Evolutionary conservation across 2,797 vertebrate species (phyloP).

Genomic region (Leontopithecus rosalia): DNA sequence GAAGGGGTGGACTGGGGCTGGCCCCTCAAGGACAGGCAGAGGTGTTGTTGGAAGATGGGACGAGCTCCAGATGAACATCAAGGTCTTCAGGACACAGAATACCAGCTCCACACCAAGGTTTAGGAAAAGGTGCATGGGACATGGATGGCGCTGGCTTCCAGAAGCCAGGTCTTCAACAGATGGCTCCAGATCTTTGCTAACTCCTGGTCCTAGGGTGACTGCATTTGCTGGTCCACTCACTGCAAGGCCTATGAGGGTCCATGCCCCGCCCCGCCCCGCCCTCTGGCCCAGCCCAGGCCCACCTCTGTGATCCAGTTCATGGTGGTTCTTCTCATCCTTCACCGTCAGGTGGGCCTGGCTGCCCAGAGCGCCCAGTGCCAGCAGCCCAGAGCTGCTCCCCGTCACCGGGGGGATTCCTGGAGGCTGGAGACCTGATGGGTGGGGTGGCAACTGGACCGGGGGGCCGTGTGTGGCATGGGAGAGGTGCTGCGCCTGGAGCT

Average conservation of each 20-base stretch:
- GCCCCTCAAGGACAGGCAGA: not conserved
- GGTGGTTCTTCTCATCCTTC: conserved; percentile 98
- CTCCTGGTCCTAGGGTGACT: not conserved
- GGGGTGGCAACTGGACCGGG: conserved; percentile 94
- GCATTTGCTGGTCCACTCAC: not conserved
- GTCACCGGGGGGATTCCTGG: conserved; percentile 92
- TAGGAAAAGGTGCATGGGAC: not conserved
- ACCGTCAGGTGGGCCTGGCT: conserved; percentile 95
- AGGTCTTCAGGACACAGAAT: not conserved
- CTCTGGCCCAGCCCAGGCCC: conserved; percentile 59
- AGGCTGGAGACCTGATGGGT: conserved; percentile 94
- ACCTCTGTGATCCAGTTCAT: conserved; percentile 98
- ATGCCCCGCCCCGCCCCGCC: not conserved
- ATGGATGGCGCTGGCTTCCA: fast-evolving
- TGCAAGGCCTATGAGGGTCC: fast-evolving
- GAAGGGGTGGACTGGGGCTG: not conserved
- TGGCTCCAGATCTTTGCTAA: not conserved
- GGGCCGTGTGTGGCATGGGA: conserved; percentile 96
- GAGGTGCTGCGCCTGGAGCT: conserved; percentile 98
- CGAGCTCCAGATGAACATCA: not conserved
- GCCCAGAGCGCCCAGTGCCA: conserved; percentile 94
- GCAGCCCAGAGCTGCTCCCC: conserved; percentile 91
- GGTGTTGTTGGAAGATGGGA: not conserved
- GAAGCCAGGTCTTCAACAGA: not conserved
- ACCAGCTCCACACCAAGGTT: fast-evolving